Evolutionary conservation across 1,140 invertebrate species (phyloP), one percentile per base, ranked within the genome.

Genomic region (Forficula auricularia): DNA sequence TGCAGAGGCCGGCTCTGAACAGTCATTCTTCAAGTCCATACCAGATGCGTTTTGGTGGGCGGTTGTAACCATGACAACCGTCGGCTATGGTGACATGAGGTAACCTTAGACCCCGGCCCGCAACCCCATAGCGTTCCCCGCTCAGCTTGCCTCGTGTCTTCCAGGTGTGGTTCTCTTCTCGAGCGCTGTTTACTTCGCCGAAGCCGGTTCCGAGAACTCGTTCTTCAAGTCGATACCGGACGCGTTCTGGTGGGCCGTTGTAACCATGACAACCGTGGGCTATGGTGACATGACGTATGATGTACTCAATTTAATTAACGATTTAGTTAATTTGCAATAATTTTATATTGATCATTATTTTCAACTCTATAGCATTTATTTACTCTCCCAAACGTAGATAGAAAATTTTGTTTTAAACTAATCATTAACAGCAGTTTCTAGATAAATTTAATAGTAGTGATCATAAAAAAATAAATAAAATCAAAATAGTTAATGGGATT

Each of bases 271-370:
- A 67, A 98, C 92, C 68, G 92, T 98, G 67, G 94, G 94, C 70
- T 98, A 98, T 79, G 95, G 95, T 73, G 95, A 98, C 73, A 97
- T 98, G 91, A 90, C 84, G 83, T 87, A 87, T 81, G 82, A 78
- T 78, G 67, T 73, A 71, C 67, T 72, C 70, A 72, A 57, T 70
- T 71, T 72, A 65, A 71, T 68, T 72, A 67, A 71, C 62, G 65
- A 66, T 70, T 70, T 72, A 67, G 65, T 63, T 64, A 27, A 27
- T 27, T n/a, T 57, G 60, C 60, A 61, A 57, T 30, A 15, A 16
- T n/a, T 14, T 22, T 14, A 31, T 44, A 38, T 20, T 27, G 22
- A 27, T 6, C 22, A 27, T 27, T 27, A 27, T 27, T 27, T 27
- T 27, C 4, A 27, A 6, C 22, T 27, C 22, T 27, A 4, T 27